Conservation (phyloP, 2,113 vertebrate genomes). For the Myotis brandtii region DNA sequence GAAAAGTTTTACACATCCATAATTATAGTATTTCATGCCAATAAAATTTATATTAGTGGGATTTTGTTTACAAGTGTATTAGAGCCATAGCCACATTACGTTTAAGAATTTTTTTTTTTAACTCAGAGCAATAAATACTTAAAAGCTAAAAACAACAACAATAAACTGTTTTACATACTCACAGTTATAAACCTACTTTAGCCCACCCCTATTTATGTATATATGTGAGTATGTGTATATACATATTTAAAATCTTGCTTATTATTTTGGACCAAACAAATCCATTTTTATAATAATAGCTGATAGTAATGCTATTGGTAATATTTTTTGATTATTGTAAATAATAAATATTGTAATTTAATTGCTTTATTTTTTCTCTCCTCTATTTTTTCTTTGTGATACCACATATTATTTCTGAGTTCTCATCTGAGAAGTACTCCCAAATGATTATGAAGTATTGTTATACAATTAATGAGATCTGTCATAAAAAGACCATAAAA, state of each 20-base stretch:
- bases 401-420: not conserved
- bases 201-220: not conserved
- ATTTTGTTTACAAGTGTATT: constrained; percentile 83
- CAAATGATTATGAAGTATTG: not conserved
- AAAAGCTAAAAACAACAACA: constrained; percentile 33
- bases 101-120: constrained; percentile 70
- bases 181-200: not conserved
- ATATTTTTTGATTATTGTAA: not conserved
- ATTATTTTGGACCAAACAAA: constrained; percentile 17
- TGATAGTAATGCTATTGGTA: not conserved
- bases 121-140: constrained; percentile 82
- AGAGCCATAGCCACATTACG: constrained; percentile 69
- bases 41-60: constrained; percentile 82
- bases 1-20: constrained; percentile 74
- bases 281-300: not conserved
- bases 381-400: not conserved
- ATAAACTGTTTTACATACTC: not conserved
- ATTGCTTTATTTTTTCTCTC: not conserved
- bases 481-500: not conserved
- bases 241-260: constrained; percentile 22
- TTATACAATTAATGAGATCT: constrained; percentile 3
- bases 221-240: not conserved
- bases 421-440: not conserved
- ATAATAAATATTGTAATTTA: not conserved
- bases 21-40: constrained; percentile 83